These are phyloP conservation scores for Microctenopoma lineatum DNA, from an alignment of 2,797 vertebrate species.

Conservation along the genomic window DNA sequence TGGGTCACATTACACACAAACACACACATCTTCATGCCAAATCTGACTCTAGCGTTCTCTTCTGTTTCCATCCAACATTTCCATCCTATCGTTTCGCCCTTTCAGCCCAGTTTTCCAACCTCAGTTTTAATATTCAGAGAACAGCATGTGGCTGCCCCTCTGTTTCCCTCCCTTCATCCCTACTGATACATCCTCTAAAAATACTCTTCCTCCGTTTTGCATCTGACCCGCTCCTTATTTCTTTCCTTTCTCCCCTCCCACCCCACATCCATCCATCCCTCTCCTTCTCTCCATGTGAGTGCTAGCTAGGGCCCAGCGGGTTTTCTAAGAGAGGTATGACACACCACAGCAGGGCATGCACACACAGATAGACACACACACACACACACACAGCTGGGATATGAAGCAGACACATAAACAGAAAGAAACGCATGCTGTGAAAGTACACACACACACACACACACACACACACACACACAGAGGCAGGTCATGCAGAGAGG, in stretches of 20 bases:
- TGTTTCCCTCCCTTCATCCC: constrained; percentile 28
- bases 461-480: constrained; percentile 29
- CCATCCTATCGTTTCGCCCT: constrained; percentile 15
- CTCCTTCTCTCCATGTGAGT: constrained; percentile 59
- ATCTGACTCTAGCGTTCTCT: constrained; percentile 29
- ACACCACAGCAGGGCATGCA: constrained; percentile 40
- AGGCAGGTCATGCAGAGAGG: constrained; percentile 61
- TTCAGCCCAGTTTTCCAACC: constrained; percentile 36
- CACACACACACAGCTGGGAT: constrained; percentile 52
- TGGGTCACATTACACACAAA: constrained; percentile 19
- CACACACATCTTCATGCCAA: constrained; percentile 5
- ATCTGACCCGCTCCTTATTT: constrained; percentile 53
- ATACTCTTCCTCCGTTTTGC: constrained; percentile 46
- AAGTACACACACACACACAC: constrained; percentile 11
- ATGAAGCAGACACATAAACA: constrained; percentile 59
- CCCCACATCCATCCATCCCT: constrained; percentile 35
- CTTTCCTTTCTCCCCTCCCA: constrained; percentile 19
- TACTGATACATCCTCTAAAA: constrained; percentile 53
- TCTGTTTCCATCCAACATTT: constrained; percentile 4
- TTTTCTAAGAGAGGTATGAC: constrained; percentile 70
- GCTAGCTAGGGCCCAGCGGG: constrained; percentile 70
- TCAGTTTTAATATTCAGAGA: constrained; percentile 48
- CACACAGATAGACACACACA: constrained; percentile 5
- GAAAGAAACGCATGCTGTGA: constrained; percentile 54
- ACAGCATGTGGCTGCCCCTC: constrained; percentile 28